Percentiles rank a stretch among this genome's conserved stretches.
Conservation (phyloP, 2,797 vertebrate genomes). For the Mycteria americana region DNA sequence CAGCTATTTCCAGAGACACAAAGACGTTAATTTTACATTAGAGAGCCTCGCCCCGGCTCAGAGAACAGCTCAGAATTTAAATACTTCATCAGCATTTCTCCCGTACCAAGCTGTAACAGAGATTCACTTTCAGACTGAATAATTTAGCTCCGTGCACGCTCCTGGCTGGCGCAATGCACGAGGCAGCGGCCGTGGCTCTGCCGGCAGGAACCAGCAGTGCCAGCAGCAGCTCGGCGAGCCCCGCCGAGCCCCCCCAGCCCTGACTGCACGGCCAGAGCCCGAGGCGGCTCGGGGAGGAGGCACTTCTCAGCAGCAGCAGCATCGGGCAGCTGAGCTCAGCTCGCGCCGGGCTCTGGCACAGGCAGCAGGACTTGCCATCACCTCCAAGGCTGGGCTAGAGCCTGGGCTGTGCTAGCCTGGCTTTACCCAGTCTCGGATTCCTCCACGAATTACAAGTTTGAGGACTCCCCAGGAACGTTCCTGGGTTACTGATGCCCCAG, state of each 20-base stretch:
- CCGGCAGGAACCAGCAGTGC: background rate
- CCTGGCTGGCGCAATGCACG: fast-evolving
- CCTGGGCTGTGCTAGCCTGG: fast-evolving
- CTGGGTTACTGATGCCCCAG: fast-evolving
- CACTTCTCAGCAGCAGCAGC: background rate
- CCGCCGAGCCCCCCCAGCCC: background rate
- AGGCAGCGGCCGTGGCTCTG: fast-evolving
- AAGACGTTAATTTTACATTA: constrained; percentile 20
- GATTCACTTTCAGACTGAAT: constrained; percentile 38
- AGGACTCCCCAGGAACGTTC: background rate
- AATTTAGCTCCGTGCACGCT: background rate
- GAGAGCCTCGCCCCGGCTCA: background rate
- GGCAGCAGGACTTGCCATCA: background rate
- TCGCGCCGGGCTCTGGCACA: fast-evolving
- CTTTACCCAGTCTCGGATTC: fast-evolving
- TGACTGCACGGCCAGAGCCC: fast-evolving
- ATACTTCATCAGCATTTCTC: constrained; percentile 25
- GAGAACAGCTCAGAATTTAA: background rate
- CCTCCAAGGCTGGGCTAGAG: background rate
- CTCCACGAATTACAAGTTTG: background rate
- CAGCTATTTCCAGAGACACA: background rate
- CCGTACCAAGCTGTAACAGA: background rate
- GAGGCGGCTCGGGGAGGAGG: fast-evolving
- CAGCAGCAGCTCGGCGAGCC: background rate
- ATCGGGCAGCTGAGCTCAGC: background rate